These are phyloP conservation scores for Drosophila insularis DNA, from an alignment of 1,140 invertebrate genomes.

Conservation along the genomic window DNA sequence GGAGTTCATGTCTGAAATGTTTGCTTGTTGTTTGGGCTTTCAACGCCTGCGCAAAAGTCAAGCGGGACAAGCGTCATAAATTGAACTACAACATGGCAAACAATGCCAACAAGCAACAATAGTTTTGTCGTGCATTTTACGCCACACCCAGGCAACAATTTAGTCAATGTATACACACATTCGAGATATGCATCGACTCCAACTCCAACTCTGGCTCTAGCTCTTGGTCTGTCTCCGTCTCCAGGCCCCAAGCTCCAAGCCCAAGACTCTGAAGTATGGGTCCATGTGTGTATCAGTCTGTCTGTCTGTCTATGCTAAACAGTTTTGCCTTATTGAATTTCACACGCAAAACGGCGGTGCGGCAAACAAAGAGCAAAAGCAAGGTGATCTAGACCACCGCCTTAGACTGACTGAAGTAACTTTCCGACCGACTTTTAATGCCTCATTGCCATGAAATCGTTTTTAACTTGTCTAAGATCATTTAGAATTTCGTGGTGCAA, in stretches of 20 bases:
- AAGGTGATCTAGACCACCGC: slow-evolving; percentile 68
- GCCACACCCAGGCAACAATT: slow-evolving; percentile 74
- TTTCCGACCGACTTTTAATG: slow-evolving; percentile 15
- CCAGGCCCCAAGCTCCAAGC: neutral
- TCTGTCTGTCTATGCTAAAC: slow-evolving; percentile 46
- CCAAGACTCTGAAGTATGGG: slow-evolving; percentile 26
- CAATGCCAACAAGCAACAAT: slow-evolving; percentile 52
- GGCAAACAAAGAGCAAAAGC: slow-evolving; percentile 19
- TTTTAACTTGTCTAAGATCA: slow-evolving; percentile 12
- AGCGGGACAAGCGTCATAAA: slow-evolving; percentile 73
- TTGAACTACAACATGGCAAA: slow-evolving; percentile 78
- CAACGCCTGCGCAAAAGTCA: slow-evolving; percentile 79
- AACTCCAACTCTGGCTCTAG: neutral
- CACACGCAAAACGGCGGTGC: slow-evolving; percentile 64
- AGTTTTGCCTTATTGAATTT: slow-evolving; percentile 66
- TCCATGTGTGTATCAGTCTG: slow-evolving; percentile 2
- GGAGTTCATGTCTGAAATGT: slow-evolving; percentile 43
- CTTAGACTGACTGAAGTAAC: slow-evolving; percentile 15
- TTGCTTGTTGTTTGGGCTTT: slow-evolving; percentile 65
- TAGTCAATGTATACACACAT: slow-evolving; percentile 53
- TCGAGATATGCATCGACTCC: slow-evolving; percentile 63
- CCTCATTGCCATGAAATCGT: slow-evolving; percentile 43
- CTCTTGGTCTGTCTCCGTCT: neutral
- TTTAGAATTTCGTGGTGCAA: slow-evolving; percentile 2
- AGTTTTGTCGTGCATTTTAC: slow-evolving; percentile 70